Conservation (phyloP, 1,140 invertebrate species). For the Aphaenogaster floridana region DNA sequence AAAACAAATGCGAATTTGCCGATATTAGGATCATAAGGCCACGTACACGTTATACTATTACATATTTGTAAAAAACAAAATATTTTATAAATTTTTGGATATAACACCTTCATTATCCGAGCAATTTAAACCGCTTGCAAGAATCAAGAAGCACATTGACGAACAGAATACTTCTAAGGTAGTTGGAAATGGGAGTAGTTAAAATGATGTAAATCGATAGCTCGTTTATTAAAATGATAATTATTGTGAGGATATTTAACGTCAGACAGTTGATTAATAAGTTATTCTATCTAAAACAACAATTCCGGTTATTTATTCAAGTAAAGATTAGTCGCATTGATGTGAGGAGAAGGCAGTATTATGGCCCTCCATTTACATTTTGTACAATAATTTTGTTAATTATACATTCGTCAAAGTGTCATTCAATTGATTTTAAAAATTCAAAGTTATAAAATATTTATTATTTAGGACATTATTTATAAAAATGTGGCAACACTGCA, state of each 20-base stretch:
- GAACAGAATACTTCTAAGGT: neutral
- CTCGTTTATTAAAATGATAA: neutral
- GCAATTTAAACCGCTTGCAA: neutral
- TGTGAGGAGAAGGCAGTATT: too few species aligned
- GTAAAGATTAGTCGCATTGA: neutral
- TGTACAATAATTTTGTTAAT: too few species aligned
- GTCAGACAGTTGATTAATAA: constrained; percentile 9
- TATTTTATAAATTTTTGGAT: neutral
- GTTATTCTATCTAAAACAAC: neutral
- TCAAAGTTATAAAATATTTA: too few species aligned
- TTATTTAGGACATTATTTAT: too few species aligned
- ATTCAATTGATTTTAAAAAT: too few species aligned
- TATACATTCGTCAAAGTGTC: too few species aligned
- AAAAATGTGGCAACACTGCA: too few species aligned
- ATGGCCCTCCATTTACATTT: too few species aligned
- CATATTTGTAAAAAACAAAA: constrained; percentile 8
- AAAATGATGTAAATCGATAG: neutral
- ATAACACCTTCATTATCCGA: neutral
- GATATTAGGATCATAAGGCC: neutral
- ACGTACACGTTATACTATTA: neutral
- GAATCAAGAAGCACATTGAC: neutral
- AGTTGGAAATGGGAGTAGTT: neutral
- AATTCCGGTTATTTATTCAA: neutral
- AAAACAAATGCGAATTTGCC: neutral
- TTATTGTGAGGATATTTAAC: neutral